These are phyloP conservation scores for Chionoecetes opilio DNA, from an alignment of 1,140 invertebrate genomes.

Conservation along the genomic window DNA sequence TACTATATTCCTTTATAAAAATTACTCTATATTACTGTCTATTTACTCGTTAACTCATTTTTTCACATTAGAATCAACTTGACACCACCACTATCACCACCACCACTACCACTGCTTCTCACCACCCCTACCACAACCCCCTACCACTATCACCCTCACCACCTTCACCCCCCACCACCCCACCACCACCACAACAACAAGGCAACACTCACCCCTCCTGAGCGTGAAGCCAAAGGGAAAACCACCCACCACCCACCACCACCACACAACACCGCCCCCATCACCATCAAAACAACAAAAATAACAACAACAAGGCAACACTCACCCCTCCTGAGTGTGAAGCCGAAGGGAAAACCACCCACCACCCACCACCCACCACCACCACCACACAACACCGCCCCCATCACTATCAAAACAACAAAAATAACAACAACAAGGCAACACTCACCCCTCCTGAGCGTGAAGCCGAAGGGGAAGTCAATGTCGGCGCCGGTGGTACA, in stretches of 20 bases:
- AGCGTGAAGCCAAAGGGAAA: slow-evolving; percentile 82
- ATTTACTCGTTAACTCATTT: no score
- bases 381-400: background rate
- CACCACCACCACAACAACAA: background rate
- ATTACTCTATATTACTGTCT: no score
- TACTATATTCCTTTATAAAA: no score
- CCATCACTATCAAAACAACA: background rate
- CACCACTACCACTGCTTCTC: no score
- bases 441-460: slow-evolving; percentile 82
- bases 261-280: no score
- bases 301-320: background rate
- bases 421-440: background rate
- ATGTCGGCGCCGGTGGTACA: slow-evolving; percentile 86
- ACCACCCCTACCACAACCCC: no score
- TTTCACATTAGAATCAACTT: no score
- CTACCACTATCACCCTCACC: no score
- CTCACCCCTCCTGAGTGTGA: slow-evolving; percentile 82
- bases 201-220: slow-evolving; percentile 82
- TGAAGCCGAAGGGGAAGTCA: slow-evolving; percentile 82
- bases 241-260: background rate
- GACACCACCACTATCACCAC: no score
- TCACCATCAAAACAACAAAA: background rate
- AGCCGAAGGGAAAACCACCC: slow-evolving; percentile 80
- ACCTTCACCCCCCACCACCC: no score
- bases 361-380: background rate